A percentile compares a stretch with the other conserved stretches of the same genome.
Evolutionary conservation across 2,113 vertebrate species (phyloP).

Genomic region (Xenopus borealis): DNA sequence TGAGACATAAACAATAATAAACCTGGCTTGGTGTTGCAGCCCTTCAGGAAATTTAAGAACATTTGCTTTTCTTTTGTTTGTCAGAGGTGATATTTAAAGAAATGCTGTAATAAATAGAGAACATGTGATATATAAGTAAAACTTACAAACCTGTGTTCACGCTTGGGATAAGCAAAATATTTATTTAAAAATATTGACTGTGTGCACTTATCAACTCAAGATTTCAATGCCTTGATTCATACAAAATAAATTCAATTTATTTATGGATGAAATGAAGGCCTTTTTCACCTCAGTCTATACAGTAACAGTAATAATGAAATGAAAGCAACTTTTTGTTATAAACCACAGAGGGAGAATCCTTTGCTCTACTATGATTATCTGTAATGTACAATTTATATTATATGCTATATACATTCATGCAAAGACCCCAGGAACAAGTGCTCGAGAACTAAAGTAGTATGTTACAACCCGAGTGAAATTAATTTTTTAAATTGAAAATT

Average conservation of each 20-base stretch:
- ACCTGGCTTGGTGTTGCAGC: constrained; percentile 82
- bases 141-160: constrained; percentile 62
- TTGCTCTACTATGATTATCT: too few species aligned
- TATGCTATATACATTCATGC: too few species aligned
- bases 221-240: background rate
- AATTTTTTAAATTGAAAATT: too few species aligned
- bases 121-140: constrained; percentile 64
- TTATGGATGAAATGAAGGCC: too few species aligned
- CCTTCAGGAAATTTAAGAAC: constrained; percentile 85
- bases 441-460: too few species aligned
- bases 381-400: too few species aligned
- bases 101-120: constrained; percentile 76
- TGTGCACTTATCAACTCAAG: background rate
- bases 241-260: background rate
- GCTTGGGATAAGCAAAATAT: constrained; percentile 62
- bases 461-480: too few species aligned
- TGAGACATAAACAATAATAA: constrained; percentile 96
- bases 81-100: constrained; percentile 84
- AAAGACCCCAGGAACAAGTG: too few species aligned
- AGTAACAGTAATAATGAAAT: too few species aligned
- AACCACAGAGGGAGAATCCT: too few species aligned
- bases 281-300: too few species aligned
- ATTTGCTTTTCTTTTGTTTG: constrained; percentile 85
- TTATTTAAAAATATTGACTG: background rate
- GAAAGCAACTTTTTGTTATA: too few species aligned